A percentile compares a stretch with the other conserved stretches of the same genome.
Conservation (phyloP, 1,140 invertebrate species). For the Samia ricini region DNA sequence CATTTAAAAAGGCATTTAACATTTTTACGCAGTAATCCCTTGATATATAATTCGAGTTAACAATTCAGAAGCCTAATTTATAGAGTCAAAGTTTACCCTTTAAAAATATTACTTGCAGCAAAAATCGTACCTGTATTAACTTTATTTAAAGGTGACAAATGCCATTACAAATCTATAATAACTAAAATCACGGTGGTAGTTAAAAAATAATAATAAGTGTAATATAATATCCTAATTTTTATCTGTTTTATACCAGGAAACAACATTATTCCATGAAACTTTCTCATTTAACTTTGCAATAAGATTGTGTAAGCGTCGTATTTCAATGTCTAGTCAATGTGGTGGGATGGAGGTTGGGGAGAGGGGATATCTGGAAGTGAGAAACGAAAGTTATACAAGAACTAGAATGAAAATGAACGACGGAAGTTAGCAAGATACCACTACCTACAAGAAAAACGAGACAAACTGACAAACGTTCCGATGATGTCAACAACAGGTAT, state of each 20-base stretch:
- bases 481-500: background rate
- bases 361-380: background rate
- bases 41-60: too few species aligned
- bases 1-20: too few species aligned
- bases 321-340: constrained; percentile 15
- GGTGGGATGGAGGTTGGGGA: background rate
- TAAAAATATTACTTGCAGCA: too few species aligned
- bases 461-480: background rate
- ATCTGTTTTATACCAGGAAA: constrained; percentile 27
- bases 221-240: constrained; percentile 18
- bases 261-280: constrained; percentile 28
- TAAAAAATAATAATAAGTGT: constrained; percentile 28
- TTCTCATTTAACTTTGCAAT: constrained; percentile 32
- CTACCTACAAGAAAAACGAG: background rate
- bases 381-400: background rate
- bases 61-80: too few species aligned
- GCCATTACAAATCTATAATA: background rate
- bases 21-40: too few species aligned
- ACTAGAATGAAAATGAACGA: background rate
- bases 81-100: too few species aligned
- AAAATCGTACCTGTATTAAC: constrained; percentile 1
- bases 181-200: constrained; percentile 2
- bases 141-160: constrained; percentile 9
- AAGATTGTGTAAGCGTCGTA: constrained; percentile 27
- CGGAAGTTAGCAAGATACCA: background rate